A percentile compares a stretch with the other conserved stretches of the same genome.
These are phyloP conservation scores for Polyodon spathula DNA, from an alignment of 2,113 vertebrate species.

Conservation along the genomic window DNA sequence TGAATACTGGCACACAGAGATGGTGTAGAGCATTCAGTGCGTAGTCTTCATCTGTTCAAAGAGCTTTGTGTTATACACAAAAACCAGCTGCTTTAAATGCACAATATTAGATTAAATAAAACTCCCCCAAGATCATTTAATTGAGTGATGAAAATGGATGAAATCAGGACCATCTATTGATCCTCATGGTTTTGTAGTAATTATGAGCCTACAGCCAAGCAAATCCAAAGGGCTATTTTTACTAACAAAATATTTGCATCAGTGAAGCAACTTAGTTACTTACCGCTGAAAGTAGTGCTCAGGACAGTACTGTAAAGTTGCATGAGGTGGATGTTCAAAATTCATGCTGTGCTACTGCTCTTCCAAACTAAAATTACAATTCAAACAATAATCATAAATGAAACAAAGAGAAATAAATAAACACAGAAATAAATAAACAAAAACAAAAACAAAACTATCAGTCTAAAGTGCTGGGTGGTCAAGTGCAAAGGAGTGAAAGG, in stretches of 20 bases:
- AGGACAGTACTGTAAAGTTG: constrained; percentile 75
- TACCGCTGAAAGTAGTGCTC: constrained; percentile 88
- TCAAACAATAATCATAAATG: constrained; percentile 11
- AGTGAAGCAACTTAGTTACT: constrained; percentile 45
- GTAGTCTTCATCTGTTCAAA: too few relatives aligned
- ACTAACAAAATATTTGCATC: constrained; percentile 1
- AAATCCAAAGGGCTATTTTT: constrained; percentile 12
- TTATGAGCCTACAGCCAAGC: background rate
- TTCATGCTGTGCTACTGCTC: constrained; percentile 72
- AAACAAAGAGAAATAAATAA: too few relatives aligned
- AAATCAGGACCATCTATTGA: too few relatives aligned
- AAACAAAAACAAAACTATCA: constrained; percentile 47
- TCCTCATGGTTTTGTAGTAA: background rate
- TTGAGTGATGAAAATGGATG: too few relatives aligned
- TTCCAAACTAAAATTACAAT: constrained; percentile 38
- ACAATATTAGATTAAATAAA: too few relatives aligned
- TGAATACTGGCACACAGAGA: too few relatives aligned
- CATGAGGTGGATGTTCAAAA: constrained; percentile 67
- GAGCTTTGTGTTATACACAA: too few relatives aligned
- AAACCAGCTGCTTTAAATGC: too few relatives aligned
- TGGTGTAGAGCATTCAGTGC: too few relatives aligned
- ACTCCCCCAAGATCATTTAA: too few relatives aligned
- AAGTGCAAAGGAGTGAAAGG: constrained; percentile 72
- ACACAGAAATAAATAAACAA: constrained; percentile 30
- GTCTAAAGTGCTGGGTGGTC: constrained; percentile 76